Conservation (phyloP, 2,888 invertebrate species). For the Hyalella azteca region DNA sequence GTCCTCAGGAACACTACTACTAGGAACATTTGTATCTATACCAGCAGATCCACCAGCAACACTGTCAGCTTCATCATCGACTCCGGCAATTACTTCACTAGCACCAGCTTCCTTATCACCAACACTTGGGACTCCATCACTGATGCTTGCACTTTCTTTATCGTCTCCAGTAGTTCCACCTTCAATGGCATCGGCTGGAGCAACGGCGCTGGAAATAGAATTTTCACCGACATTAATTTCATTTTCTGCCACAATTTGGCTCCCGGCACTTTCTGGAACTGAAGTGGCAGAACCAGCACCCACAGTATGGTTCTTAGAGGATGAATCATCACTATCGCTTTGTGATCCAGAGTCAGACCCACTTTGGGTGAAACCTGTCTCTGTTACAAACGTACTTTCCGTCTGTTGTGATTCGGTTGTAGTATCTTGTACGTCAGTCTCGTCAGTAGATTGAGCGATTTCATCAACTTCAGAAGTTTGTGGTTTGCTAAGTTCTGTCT, state of each 20-base stretch:
- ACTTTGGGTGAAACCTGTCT: not conserved
- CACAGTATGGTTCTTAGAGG: no score
- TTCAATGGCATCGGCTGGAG: not conserved
- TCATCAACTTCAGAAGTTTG: not conserved
- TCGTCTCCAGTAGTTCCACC: not conserved
- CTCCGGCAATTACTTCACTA: not conserved
- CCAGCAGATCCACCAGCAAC: not conserved
- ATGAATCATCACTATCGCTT: not conserved
- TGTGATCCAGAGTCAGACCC: not conserved
- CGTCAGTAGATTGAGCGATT: not conserved
- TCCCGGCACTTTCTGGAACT: not conserved
- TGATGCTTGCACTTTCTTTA: not conserved
- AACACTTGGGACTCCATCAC: not conserved
- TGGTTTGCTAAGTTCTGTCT: no score
- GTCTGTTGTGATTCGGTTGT: slow-evolving; percentile 3
- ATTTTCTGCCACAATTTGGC: not conserved
- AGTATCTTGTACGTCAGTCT: not conserved
- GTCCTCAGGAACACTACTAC: not conserved
- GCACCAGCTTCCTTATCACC: not conserved
- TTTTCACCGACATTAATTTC: not conserved
- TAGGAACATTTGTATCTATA: not conserved
- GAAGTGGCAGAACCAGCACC: no score
- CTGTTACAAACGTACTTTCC: not conserved
- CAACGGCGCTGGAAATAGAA: not conserved
- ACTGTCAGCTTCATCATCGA: not conserved